Evolutionary conservation across 2,797 vertebrate genomes (phyloP).

Genomic region (Tokudaia muenninki): DNA sequence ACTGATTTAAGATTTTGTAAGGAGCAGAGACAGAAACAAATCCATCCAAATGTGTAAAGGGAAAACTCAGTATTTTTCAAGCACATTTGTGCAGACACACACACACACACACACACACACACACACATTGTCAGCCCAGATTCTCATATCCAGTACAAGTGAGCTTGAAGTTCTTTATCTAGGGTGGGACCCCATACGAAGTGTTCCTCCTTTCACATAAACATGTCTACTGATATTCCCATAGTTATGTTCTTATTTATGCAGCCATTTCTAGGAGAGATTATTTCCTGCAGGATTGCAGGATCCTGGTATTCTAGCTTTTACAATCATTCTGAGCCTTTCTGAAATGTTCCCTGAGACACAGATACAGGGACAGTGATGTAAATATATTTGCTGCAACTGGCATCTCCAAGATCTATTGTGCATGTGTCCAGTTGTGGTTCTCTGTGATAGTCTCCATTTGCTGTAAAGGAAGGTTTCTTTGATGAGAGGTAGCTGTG

Average conservation of each 20-base stretch:
- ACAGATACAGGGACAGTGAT: background rate
- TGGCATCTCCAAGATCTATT: background rate
- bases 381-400: background rate
- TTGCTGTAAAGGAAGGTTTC: background rate
- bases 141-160: background rate
- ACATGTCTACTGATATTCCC: background rate
- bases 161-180: background rate
- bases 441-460: background rate
- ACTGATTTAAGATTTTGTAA: background rate
- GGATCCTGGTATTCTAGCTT: background rate
- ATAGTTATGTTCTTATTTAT: background rate
- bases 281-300: background rate
- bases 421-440: background rate
- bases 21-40: background rate
- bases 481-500: background rate
- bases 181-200: background rate
- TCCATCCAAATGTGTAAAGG: background rate
- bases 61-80: background rate
- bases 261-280: background rate
- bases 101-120: no score
- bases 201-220: background rate
- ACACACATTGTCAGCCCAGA: background rate
- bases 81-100: no score
- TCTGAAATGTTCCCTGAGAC: background rate
- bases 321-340: background rate